These are phyloP conservation scores for Aphis craccivora DNA, from an alignment of 1,140 invertebrate genomes.

Conservation along the genomic window DNA sequence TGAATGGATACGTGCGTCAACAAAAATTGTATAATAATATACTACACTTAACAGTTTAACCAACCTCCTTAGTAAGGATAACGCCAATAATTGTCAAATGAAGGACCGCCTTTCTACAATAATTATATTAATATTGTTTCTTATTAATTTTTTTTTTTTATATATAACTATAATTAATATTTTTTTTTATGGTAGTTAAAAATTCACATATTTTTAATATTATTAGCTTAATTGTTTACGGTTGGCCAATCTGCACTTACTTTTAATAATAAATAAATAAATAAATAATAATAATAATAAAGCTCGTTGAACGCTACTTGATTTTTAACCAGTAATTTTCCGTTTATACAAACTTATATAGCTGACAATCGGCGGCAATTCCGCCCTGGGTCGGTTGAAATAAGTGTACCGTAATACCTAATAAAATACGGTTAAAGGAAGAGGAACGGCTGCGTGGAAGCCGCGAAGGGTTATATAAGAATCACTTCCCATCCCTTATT, in stretches of 20 bases:
- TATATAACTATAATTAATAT: not conserved
- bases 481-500: constrained; percentile 45
- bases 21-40: not conserved
- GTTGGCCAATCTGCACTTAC: not conserved
- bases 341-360: not conserved
- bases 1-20: not conserved
- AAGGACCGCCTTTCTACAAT: not conserved
- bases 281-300: not conserved
- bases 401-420: constrained; percentile 52
- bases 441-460: not conserved
- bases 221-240: not conserved
- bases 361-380: constrained; percentile 7
- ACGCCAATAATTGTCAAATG: not conserved
- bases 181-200: not conserved
- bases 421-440: constrained; percentile 35
- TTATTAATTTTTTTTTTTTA: not conserved
- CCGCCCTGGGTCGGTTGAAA: constrained; percentile 22
- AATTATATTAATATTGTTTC: not conserved
- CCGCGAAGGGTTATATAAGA: constrained; percentile 37
- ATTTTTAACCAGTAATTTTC: not conserved
- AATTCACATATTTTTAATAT: not conserved
- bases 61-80: too few species aligned
- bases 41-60: not conserved
- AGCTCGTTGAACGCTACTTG: not conserved
- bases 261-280: not conserved